These are phyloP conservation scores for Idris sp. DNA, from an alignment of 1,140 invertebrate genomes.

Conservation along the genomic window DNA sequence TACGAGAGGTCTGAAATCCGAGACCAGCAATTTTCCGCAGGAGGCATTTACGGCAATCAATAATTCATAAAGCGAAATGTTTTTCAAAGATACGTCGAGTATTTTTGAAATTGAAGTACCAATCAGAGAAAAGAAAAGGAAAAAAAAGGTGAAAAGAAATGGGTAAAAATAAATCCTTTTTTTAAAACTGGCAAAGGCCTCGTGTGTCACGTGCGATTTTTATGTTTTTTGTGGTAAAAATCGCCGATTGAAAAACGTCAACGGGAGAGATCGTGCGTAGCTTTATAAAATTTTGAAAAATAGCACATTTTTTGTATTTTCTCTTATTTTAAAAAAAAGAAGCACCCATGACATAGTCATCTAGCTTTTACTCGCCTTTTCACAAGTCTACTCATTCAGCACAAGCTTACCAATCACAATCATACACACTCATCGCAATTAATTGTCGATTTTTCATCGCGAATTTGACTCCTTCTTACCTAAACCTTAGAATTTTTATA, in stretches of 20 bases:
- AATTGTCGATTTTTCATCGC: slow-evolving; percentile 68
- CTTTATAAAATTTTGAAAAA: slow-evolving; percentile 78
- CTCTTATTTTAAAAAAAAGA: slow-evolving; percentile 66
- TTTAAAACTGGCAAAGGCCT: slow-evolving; percentile 64
- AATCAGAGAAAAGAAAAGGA: slow-evolving; percentile 11
- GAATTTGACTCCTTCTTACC: slow-evolving; percentile 67
- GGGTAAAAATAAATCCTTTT: neutral
- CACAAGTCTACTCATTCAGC: slow-evolving; percentile 49
- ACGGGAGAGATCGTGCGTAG: slow-evolving; percentile 68
- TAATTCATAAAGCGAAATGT: slow-evolving; percentile 56
- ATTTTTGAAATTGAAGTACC: slow-evolving; percentile 24
- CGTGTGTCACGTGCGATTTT: slow-evolving; percentile 69
- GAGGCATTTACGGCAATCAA: slow-evolving; percentile 60
- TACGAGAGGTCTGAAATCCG: slow-evolving; percentile 69
- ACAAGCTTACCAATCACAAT: slow-evolving; percentile 54
- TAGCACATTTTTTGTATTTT: slow-evolving; percentile 71
- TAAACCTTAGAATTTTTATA: slow-evolving; percentile 79
- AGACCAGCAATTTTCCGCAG: slow-evolving; percentile 62
- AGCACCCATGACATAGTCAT: slow-evolving; percentile 63
- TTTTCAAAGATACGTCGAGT: slow-evolving; percentile 44
- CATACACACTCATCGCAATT: slow-evolving; percentile 64
- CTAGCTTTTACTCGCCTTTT: slow-evolving; percentile 46
- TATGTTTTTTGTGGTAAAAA: no score
- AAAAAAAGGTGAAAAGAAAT: slow-evolving; percentile 8
- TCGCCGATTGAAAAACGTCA: slow-evolving; percentile 69